Evolutionary conservation across 1,140 invertebrate genomes (phyloP), one percentile per base, ranked within the genome.

Genomic region (Eubasilissa regina): DNA sequence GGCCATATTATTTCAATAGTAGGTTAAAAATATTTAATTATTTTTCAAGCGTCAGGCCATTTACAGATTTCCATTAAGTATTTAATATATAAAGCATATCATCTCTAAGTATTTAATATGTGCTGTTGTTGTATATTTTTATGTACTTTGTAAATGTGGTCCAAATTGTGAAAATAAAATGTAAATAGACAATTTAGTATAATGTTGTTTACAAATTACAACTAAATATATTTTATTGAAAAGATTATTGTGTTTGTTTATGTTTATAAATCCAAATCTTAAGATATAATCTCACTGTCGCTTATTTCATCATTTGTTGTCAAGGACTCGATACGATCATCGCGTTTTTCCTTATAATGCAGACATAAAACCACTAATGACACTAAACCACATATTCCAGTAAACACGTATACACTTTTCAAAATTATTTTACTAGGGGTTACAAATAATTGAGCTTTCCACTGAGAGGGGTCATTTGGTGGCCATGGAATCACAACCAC

Each of bases 341-440:
- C 96, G 83, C 93, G 90, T 85, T 95, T 93, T 89, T 99, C 98
- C 85, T 97, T 97, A 91, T 95, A 97, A 86, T 99, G 97, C 7
- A 99, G 90, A 60, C 94, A 92, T 15, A 93, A 90, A 75, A 99
- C 97, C 82, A 99, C 95, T 8, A 94, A 87, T 51, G 93, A 93
- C 74, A 99, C 95, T 60, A 99, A 90, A 62, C 94, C 89, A 85
- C 97, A 97, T 3, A 98, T 96, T 17, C 93, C 95, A 0, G 96
- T 92, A 64, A 99, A 89, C 0, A 97, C 97, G 64, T 94, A 93
- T 0, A 97, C 96, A 85, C 97, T 99, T 86, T 97, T 92, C 3
- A 98, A 87, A 84, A 99, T 98, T 15, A 98, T 89, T 87, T 97
- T 96, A 86, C 96, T 98, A 0, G 98, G 98, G 0, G 98, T 99